Evolutionary conservation across 2,888 invertebrate species (phyloP).

Genomic region (Heteropelma amictum): DNA sequence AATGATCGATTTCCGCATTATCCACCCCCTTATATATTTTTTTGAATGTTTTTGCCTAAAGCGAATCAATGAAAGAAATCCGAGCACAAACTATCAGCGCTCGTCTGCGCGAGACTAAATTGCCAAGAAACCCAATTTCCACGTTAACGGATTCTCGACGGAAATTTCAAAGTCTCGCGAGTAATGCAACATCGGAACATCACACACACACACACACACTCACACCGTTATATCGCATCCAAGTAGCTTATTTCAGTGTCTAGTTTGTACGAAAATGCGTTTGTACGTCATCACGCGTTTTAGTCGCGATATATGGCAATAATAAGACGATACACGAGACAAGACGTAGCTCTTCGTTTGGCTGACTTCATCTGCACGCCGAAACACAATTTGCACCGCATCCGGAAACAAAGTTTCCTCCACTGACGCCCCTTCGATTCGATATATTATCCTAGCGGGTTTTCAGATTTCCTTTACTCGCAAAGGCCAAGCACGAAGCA

Average conservation of each 20-base stretch:
- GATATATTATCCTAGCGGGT: neutral
- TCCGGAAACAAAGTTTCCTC: conserved; percentile 48
- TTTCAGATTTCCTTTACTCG: neutral
- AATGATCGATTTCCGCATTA: no score
- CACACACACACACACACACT: conserved; percentile 6
- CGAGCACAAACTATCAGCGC: no score
- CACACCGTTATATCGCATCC: neutral
- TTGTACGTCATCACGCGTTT: no score
- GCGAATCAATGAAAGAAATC: no score
- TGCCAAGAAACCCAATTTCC: conserved; percentile 63
- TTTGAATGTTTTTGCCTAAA: no score
- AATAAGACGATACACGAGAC: no score
- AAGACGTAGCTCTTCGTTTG: neutral
- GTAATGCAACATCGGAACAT: conserved; percentile 31
- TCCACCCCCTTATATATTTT: no score
- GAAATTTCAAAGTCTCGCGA: conserved; percentile 64
- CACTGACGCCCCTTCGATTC: neutral
- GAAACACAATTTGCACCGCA: conserved; percentile 46
- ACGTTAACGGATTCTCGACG: conserved; percentile 60
- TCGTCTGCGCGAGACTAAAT: conserved; percentile 33
- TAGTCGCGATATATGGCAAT: no score
- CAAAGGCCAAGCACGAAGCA: neutral
- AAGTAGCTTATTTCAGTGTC: neutral
- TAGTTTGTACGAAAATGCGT: neutral
- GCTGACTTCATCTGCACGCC: conserved; percentile 4